Conservation (phyloP, 2,113 vertebrate genomes). For the Leptosomus discolor region DNA sequence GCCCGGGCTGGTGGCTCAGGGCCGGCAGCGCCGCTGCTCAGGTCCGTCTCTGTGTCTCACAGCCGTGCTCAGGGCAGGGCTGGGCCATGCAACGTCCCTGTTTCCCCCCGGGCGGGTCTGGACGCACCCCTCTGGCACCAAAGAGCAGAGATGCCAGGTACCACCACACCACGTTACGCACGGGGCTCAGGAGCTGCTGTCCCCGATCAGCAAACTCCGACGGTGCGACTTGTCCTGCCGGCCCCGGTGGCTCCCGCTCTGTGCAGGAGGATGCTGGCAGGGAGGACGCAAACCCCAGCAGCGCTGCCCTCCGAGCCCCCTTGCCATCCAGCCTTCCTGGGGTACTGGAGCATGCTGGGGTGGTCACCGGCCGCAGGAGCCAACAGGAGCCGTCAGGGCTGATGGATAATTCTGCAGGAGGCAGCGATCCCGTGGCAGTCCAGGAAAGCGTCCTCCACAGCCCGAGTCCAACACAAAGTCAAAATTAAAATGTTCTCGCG, state of each 20-base stretch:
- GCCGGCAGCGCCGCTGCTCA: too few species aligned
- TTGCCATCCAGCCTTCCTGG: not conserved
- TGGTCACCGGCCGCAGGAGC: rapidly evolving
- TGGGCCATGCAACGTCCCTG: too few species aligned
- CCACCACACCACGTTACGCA: too few species aligned
- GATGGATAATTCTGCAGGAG: not conserved
- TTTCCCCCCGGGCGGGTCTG: too few species aligned
- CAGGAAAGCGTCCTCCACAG: not conserved
- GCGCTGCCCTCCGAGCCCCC: not conserved
- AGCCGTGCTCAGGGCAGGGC: too few species aligned
- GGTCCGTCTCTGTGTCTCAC: too few species aligned
- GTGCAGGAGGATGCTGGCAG: not conserved
- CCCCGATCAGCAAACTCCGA: rapidly evolving
- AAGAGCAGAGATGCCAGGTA: too few species aligned
- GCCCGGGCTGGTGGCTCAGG: too few species aligned
- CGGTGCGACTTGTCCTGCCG: not conserved
- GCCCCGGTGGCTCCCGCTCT: too few species aligned
- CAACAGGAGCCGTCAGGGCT: rapidly evolving
- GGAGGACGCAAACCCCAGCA: not conserved
- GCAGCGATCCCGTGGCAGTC: rapidly evolving
- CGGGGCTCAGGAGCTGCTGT: too few species aligned
- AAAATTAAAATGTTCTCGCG: not conserved
- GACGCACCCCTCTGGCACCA: too few species aligned
- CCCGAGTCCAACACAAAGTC: not conserved
- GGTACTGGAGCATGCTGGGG: too few species aligned